Conservation (phyloP, 2,888 invertebrate species). For the Cheilosia pagana region DNA sequence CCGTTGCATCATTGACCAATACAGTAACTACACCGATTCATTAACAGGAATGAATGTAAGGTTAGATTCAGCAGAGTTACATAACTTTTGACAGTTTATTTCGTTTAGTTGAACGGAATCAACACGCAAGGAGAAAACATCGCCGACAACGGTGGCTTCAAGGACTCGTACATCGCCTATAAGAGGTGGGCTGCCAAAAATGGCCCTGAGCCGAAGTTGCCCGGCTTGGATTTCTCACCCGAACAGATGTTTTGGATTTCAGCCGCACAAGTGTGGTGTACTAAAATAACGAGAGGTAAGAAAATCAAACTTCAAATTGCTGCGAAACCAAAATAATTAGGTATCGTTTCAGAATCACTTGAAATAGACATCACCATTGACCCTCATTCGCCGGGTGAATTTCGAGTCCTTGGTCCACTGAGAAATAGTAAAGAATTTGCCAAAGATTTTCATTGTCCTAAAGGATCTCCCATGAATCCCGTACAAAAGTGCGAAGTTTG, state of each 20-base stretch:
- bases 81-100: not conserved
- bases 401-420: conserved; percentile 95
- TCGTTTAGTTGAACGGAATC: conserved; percentile 91
- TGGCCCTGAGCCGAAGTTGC: conserved; percentile 87
- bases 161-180: conserved; percentile 94
- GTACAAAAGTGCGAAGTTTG: conserved; percentile 94
- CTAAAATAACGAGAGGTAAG: conserved; percentile 87
- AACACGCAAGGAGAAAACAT: conserved; percentile 97
- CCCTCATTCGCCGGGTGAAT: conserved; percentile 90
- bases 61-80: not conserved
- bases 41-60: conserved; percentile 86
- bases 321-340: not conserved
- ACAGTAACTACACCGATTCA: conserved; percentile 93
- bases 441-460: conserved; percentile 92
- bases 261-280: conserved; percentile 95
- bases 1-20: conserved; percentile 96
- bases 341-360: conserved; percentile 85
- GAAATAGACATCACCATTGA: conserved; percentile 92
- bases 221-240: conserved; percentile 89
- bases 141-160: conserved; percentile 97
- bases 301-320: not conserved
- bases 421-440: conserved; percentile 97
- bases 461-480: conserved; percentile 96
- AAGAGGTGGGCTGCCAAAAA: conserved; percentile 89
- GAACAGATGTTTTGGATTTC: conserved; percentile 92